These are phyloP conservation scores for Cantharis rufa DNA, from an alignment of 2,888 invertebrate genomes.

Conservation along the genomic window DNA sequence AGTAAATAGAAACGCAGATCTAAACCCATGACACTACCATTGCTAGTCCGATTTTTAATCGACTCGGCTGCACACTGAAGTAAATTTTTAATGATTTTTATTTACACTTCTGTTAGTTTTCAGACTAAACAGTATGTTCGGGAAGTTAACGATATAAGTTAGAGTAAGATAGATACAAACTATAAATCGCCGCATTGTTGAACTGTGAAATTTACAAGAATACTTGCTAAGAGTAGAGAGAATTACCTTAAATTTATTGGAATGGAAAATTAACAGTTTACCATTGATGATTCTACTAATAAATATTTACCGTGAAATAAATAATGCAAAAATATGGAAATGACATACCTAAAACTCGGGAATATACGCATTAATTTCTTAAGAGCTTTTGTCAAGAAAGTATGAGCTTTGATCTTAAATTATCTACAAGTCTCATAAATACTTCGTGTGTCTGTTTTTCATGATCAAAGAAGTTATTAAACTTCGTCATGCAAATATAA, in stretches of 20 bases:
- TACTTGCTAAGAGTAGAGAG: not conserved
- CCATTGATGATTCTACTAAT: not conserved
- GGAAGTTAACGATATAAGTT: too few species aligned
- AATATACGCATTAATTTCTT: conserved; percentile 12
- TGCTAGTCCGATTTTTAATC: too few species aligned
- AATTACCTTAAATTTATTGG: not conserved
- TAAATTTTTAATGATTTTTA: too few species aligned
- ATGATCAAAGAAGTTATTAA: conserved; percentile 10
- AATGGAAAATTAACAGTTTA: not conserved
- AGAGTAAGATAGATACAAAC: too few species aligned
- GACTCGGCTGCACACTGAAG: too few species aligned
- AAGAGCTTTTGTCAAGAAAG: conserved; percentile 7
- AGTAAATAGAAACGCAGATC: too few species aligned
- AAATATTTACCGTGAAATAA: not conserved
- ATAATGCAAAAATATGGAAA: not conserved
- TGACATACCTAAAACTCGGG: not conserved
- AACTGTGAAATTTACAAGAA: not conserved
- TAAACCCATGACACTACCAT: too few species aligned
- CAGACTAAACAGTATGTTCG: too few species aligned
- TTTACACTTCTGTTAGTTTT: too few species aligned
- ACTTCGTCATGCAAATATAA: not conserved
- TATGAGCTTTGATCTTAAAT: conserved; percentile 18
- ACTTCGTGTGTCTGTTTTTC: conserved; percentile 1
- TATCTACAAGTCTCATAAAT: conserved; percentile 3
- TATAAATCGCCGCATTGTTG: not conserved